Evolutionary conservation across 1,140 invertebrate genomes (phyloP).

Genomic region (Pseudoatta argentina): DNA sequence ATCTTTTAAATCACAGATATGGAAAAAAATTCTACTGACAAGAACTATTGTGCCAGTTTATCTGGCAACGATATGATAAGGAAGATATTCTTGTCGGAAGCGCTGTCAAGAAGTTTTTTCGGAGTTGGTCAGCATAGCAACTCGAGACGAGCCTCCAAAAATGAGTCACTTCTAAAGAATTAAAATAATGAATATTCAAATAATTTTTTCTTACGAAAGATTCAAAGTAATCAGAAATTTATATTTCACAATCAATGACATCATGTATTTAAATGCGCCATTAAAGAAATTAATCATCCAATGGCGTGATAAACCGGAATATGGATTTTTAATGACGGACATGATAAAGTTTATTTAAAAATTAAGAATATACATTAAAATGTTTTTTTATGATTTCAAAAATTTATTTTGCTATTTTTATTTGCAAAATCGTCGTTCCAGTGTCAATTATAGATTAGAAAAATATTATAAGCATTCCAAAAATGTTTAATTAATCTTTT

Average conservation of each 20-base stretch:
- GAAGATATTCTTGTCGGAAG: constrained; percentile 16
- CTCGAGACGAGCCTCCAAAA: constrained; percentile 2
- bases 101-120: neutral
- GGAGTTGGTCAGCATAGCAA: neutral
- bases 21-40: neutral
- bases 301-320: neutral
- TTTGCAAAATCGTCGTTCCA: neutral
- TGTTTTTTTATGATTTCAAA: neutral
- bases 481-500: neutral
- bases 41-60: constrained; percentile 25
- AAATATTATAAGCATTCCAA: constrained; percentile 4
- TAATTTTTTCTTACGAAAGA: constrained; percentile 9
- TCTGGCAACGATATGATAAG: neutral
- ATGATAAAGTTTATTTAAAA: neutral
- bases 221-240: neutral
- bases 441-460: neutral
- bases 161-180: constrained; percentile 1
- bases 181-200: constrained; percentile 48
- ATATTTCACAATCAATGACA: neutral
- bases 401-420: constrained; percentile 3
- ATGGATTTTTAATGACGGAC: neutral
- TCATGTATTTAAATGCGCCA: neutral
- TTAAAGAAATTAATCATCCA: constrained; percentile 3
- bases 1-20: neutral
- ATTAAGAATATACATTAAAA: neutral